phyloP scores from a whole-genome alignment of 2,888 invertebrate species.

The Caenorhabditis drosophilae region DNA sequence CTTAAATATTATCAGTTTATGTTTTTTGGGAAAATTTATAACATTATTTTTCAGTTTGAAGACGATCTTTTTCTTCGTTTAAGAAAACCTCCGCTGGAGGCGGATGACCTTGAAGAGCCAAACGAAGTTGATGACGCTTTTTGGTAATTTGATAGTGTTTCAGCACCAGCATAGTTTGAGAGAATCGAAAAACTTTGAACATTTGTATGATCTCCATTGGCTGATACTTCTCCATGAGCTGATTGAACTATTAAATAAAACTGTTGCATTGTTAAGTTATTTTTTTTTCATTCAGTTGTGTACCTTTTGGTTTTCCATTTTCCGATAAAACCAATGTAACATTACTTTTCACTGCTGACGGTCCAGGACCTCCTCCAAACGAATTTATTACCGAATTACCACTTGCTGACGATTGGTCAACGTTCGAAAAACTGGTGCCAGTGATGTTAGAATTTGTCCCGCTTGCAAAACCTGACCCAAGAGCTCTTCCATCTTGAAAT shows the following conservation, averaged over 20 bases:
- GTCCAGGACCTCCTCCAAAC: neutral
- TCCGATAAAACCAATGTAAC: neutral
- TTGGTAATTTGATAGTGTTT: constrained; percentile 48
- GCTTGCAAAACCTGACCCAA: too few species aligned
- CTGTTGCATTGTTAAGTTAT: neutral
- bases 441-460: too few species aligned
- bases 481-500: too few species aligned
- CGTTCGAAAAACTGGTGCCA: too few species aligned
- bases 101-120: constrained; percentile 44
- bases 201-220: constrained; percentile 41
- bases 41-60: neutral
- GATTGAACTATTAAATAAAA: too few species aligned
- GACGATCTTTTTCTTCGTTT: constrained; percentile 29
- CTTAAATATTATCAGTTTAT: too few species aligned
- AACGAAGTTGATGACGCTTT: constrained; percentile 33
- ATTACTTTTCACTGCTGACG: neutral
- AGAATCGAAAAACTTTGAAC: constrained; percentile 46
- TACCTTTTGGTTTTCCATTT: neutral
- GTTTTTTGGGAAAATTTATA: neutral
- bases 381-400: neutral
- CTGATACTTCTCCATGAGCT: constrained; percentile 38
- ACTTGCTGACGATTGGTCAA: too few species aligned
- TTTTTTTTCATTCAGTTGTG: too few species aligned
- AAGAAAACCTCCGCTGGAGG: constrained; percentile 37
- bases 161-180: constrained; percentile 41